A percentile compares a stretch with the other conserved stretches of the same genome.
Evolutionary conservation across 1,140 invertebrate genomes (phyloP).

Genomic region (Pararge aegeria): DNA sequence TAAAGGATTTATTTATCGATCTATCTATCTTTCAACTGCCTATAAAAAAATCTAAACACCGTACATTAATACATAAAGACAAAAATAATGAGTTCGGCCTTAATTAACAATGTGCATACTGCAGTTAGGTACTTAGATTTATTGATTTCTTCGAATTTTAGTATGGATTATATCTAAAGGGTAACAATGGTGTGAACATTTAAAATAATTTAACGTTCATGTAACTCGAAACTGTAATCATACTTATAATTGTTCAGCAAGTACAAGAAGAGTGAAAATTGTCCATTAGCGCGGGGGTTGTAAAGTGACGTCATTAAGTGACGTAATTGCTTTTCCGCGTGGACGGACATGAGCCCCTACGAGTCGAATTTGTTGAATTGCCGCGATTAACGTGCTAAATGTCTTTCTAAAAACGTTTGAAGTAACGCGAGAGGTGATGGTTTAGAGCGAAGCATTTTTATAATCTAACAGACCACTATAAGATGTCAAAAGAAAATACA

Average conservation of each 20-base stretch:
- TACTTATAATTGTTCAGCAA: constrained; percentile 13
- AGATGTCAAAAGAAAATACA: background rate
- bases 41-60: no score
- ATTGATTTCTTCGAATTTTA: no score
- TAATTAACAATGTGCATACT: no score
- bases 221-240: constrained; percentile 3
- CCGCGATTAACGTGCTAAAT: constrained; percentile 71
- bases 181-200: background rate
- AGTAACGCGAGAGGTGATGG: constrained; percentile 38
- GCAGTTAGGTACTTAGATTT: no score
- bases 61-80: no score
- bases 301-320: constrained; percentile 72
- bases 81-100: no score
- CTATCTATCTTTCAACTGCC: no score
- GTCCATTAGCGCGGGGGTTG: constrained; percentile 58
- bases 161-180: background rate
- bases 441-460: constrained; percentile 19
- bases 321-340: constrained; percentile 75
- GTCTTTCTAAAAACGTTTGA: constrained; percentile 56
- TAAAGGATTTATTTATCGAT: no score
- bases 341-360: constrained; percentile 50
- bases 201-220: constrained; percentile 1
- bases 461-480: background rate
- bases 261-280: constrained; percentile 44
- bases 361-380: constrained; percentile 65